phyloP scores from a whole-genome alignment of 2,113 vertebrate species.

The Lutjanus erythropterus region DNA sequence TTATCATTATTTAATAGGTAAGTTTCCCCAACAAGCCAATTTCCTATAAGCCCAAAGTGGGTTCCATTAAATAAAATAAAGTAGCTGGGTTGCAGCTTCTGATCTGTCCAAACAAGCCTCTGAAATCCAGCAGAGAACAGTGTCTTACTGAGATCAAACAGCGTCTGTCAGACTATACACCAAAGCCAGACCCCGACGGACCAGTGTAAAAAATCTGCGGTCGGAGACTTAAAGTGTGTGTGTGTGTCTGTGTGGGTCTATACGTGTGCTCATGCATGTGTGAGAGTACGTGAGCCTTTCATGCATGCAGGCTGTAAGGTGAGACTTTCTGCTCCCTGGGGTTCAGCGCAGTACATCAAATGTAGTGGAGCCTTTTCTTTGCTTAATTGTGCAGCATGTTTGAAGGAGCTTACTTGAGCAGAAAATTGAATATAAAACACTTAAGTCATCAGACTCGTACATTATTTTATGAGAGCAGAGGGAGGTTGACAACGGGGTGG shows the following conservation, averaged over 20 bases:
- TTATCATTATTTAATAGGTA: slow-evolving; percentile 3
- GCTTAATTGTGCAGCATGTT: slow-evolving; percentile 60
- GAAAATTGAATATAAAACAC: slow-evolving; percentile 71
- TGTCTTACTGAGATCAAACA: slow-evolving; percentile 58
- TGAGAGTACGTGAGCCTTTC: background rate
- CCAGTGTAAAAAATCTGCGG: slow-evolving; percentile 12
- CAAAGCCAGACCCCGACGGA: slow-evolving; percentile 19
- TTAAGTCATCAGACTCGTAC: slow-evolving; percentile 45
- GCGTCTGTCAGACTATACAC: slow-evolving; percentile 23
- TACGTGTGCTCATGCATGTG: background rate
- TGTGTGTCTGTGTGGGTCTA: background rate
- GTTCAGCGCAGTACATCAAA: slow-evolving; percentile 38
- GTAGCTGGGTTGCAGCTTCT: slow-evolving; percentile 8
- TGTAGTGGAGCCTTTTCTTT: slow-evolving; percentile 31
- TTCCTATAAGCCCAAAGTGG: background rate
- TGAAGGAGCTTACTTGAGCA: slow-evolving; percentile 67
- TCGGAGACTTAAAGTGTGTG: background rate
- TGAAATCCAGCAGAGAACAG: background rate
- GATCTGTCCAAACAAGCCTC: slow-evolving; percentile 36
- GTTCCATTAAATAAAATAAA: slow-evolving; percentile 20
- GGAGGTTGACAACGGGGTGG: slow-evolving; percentile 15
- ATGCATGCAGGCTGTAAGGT: slow-evolving; percentile 5
- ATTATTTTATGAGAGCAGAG: slow-evolving; percentile 45
- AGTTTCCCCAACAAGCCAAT: background rate
- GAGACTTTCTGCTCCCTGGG: slow-evolving; percentile 21